phyloP scores from a whole-genome alignment of 2,113 vertebrate genomes.

The Mesitornis unicolor region DNA sequence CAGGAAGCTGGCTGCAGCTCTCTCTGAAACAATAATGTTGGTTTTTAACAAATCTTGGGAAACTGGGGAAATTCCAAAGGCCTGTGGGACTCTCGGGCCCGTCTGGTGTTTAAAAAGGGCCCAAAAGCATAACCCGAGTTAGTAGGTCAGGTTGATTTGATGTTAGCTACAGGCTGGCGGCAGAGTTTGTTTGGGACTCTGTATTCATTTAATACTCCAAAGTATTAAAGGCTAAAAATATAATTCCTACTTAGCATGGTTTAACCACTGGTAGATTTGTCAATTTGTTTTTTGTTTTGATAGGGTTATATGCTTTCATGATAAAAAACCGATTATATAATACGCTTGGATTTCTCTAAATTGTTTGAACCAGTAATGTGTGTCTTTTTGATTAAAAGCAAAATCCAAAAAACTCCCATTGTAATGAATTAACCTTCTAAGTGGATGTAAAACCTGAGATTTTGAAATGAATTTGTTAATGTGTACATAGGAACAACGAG shows the following conservation, averaged over 20 bases:
- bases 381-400: not conserved
- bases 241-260: not conserved
- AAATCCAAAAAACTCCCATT: not conserved
- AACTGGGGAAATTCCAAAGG: not conserved
- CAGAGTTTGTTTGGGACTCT: not conserved
- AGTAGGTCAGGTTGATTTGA: not conserved
- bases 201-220: not conserved
- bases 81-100: not conserved
- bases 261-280: conserved; percentile 17
- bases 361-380: not conserved
- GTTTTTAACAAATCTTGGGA: not conserved
- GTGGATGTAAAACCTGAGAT: not conserved
- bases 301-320: not conserved
- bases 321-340: not conserved
- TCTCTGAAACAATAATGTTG: not conserved
- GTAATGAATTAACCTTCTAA: not conserved
- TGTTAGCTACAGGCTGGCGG: not conserved
- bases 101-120: not conserved
- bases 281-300: not conserved
- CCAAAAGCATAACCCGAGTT: not conserved
- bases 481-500: not conserved
- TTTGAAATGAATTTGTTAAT: not conserved
- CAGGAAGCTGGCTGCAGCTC: not conserved
- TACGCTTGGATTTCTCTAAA: not conserved
- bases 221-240: not conserved